phyloP scores from a whole-genome alignment of 2,797 vertebrate genomes.

The Takifugu rubripes region DNA sequence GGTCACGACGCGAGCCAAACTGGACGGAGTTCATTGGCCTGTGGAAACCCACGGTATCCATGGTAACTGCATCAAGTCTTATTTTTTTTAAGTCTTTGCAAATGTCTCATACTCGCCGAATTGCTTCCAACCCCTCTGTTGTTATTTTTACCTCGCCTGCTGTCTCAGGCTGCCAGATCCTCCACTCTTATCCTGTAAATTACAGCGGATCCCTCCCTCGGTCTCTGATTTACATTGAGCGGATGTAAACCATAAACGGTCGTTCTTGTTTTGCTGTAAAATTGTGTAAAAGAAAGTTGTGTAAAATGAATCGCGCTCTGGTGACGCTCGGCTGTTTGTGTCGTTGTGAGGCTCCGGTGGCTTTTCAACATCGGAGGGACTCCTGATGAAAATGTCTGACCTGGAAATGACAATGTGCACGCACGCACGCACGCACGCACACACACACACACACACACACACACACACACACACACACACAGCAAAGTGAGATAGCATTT shows the following conservation, averaged over 20 bases:
- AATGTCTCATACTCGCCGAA: constrained; percentile 19
- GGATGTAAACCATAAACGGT: constrained; percentile 34
- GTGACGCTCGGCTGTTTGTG: too few relatives aligned
- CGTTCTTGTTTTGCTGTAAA: constrained; percentile 16
- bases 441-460: too few relatives aligned
- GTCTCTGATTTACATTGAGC: constrained; percentile 34
- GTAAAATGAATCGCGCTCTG: too few relatives aligned
- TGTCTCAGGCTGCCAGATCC: constrained; percentile 10
- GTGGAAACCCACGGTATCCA: constrained; percentile 48
- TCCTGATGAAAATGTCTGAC: too few relatives aligned
- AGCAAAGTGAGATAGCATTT: not conserved
- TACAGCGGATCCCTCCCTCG: constrained; percentile 4
- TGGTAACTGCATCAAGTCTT: constrained; percentile 54
- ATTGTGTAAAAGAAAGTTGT: too few relatives aligned
- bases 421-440: too few relatives aligned
- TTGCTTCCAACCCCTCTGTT: not conserved
- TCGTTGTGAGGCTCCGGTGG: too few relatives aligned
- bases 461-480: too few relatives aligned
- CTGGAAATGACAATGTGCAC: too few relatives aligned
- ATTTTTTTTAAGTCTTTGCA: constrained; percentile 33
- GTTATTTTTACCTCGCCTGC: constrained; percentile 15
- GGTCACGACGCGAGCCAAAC: constrained; percentile 19
- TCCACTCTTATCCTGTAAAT: too few relatives aligned
- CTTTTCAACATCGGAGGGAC: too few relatives aligned
- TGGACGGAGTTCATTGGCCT: constrained; percentile 35